Evolutionary conservation across 2,797 vertebrate genomes (phyloP).

Genomic region (Loris lydekkerianus): DNA sequence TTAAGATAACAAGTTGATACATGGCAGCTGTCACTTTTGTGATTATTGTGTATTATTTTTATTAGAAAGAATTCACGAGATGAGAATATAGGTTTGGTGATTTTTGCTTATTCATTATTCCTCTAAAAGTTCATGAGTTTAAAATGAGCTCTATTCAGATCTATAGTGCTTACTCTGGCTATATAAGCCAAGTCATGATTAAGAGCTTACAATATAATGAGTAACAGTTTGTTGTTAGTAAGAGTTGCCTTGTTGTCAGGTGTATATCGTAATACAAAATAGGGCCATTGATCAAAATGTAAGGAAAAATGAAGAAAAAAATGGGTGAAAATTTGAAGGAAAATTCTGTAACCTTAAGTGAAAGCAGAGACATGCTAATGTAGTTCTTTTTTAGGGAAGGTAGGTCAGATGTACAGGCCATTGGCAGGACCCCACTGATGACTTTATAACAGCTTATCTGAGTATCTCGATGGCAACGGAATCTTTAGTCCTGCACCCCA

Average conservation of each 20-base stretch:
- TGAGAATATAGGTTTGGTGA: neutral
- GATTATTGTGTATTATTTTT: neutral
- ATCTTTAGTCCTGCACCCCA: neutral
- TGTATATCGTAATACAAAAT: neutral
- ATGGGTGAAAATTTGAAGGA: neutral
- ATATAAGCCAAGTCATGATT: neutral
- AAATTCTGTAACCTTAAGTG: neutral
- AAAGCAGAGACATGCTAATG: neutral
- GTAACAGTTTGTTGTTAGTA: slow-evolving; percentile 21
- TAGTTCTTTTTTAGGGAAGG: neutral
- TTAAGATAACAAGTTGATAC: neutral
- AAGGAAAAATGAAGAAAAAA: neutral
- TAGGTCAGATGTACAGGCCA: neutral
- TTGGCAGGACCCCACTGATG: neutral
- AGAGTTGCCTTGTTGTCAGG: neutral
- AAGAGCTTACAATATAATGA: slow-evolving; percentile 22
- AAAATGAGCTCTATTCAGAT: slow-evolving; percentile 22
- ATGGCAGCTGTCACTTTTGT: neutral
- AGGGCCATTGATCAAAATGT: neutral
- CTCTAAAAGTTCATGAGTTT: neutral
- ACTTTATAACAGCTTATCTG: neutral
- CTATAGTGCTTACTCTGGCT: neutral
- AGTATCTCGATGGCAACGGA: neutral
- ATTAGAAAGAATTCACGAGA: neutral
- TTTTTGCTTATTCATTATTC: neutral